Base-by-base conservation (phyloP, 2,113 vertebrate genomes). In the Monarcha castaneiventris region DNA sequence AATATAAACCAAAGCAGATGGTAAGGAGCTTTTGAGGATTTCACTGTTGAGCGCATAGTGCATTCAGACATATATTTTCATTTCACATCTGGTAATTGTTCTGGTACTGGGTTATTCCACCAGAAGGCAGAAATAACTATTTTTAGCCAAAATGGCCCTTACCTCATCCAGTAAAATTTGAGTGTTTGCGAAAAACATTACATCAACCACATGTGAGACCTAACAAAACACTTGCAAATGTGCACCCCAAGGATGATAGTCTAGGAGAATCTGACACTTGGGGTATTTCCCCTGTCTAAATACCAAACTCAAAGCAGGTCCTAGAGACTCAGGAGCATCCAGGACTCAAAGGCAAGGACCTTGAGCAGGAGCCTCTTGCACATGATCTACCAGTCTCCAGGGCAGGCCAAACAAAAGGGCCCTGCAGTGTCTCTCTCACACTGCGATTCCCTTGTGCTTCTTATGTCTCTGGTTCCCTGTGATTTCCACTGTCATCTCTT, bases 81-180 rank as follows among this genome's bases (percentile, higher is more conserved):
- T 72, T 87, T 84, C 19, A 55, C 69, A 91, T 72, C 56, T 93
- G 87, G 48, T 77, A 66, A 58, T n/a, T 51, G 46, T 90, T 92
- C 76, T 71, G 35, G 17, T 89, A 39, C 54, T 75, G 52, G 13
- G 49, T 78, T 90, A 92, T 86, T 92, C 44, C 54, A 78, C 69
- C 32, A 84, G 69, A 90, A 92, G 52, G 52, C 72, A 84, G 44
- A 68, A 78, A 32, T 86, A 92, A 93, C 44, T 90, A 46, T 77
- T 97, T 95, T 94, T 88, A 94, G 80, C 41, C 56, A 84, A 82
- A 66, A 22, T 66, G 44, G 35, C 29, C 56, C 80, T 94, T 95
- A 89, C 73, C 56, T 93, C 86, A 92, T 67, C 41, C 48, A 56
- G 39, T 93, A 93, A 89, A 94, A 89, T 23, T 44, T 75, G 37